Conservation (phyloP, 2,888 invertebrate species). For the Torymus texanus region DNA sequence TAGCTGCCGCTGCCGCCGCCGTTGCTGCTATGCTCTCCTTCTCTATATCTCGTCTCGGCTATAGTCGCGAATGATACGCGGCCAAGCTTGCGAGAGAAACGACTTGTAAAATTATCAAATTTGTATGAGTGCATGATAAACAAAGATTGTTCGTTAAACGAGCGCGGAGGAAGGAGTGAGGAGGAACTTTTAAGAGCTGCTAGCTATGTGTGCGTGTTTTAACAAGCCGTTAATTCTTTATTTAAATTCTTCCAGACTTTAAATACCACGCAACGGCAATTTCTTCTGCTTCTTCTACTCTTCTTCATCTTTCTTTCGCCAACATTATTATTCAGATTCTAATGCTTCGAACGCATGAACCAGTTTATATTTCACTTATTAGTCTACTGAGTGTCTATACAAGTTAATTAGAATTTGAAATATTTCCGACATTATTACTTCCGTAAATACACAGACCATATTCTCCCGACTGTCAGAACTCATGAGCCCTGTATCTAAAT, state of each 20-base stretch:
- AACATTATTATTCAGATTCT: no score
- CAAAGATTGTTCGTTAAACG: constrained; percentile 33
- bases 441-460: no score
- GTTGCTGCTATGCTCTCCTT: constrained; percentile 18
- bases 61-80: constrained; percentile 18
- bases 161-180: constrained; percentile 24
- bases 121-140: constrained; percentile 47
- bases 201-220: neutral
- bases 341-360: no score
- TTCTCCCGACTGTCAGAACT: no score
- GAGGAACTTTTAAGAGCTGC: neutral
- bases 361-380: no score
- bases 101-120: constrained; percentile 56
- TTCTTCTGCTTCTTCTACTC: no score
- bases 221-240: constrained; percentile 36
- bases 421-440: no score
- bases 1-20: constrained; percentile 30
- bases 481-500: no score
- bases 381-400: no score
- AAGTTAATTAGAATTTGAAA: no score
- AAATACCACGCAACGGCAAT: no score
- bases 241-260: constrained; percentile 2
- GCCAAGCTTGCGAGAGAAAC: constrained; percentile 46
- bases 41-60: constrained; percentile 52
- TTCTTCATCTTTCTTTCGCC: no score